These are phyloP conservation scores for Saguinus midas DNA, from an alignment of 2,113 vertebrate species.

Conservation along the genomic window DNA sequence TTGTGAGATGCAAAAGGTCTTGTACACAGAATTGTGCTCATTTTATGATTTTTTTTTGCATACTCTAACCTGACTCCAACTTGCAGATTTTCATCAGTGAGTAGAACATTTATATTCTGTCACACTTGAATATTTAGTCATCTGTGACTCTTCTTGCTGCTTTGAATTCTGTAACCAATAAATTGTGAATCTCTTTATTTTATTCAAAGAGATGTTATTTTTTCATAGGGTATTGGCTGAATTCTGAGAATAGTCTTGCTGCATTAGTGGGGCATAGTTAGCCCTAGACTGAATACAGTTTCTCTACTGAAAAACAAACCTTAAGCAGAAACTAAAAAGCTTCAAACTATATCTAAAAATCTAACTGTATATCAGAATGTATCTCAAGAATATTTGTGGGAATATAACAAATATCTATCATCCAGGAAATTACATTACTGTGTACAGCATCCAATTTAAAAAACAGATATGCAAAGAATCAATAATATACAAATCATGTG, in stretches of 20 bases:
- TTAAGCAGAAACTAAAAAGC: background rate
- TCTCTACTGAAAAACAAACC: background rate
- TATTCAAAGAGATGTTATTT: constrained; percentile 26
- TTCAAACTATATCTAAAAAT: background rate
- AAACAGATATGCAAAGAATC: background rate
- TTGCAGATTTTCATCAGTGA: background rate
- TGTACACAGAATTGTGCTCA: background rate
- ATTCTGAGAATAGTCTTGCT: background rate
- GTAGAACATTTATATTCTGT: background rate
- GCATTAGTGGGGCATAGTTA: background rate
- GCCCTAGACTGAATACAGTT: background rate
- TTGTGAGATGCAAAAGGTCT: background rate
- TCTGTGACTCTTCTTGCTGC: background rate
- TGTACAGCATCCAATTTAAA: background rate
- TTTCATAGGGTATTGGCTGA: background rate
- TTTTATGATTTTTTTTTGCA: background rate
- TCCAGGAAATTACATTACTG: background rate
- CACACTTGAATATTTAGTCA: constrained; percentile 26
- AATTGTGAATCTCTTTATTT: background rate
- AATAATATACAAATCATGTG: background rate
- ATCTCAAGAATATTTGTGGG: background rate
- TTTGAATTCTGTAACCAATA: background rate
- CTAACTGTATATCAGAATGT: background rate
- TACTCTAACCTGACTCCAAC: background rate
- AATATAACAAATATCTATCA: background rate